Evolutionary conservation across 2,888 invertebrate genomes (phyloP).

Genomic region (Tuta absoluta): DNA sequence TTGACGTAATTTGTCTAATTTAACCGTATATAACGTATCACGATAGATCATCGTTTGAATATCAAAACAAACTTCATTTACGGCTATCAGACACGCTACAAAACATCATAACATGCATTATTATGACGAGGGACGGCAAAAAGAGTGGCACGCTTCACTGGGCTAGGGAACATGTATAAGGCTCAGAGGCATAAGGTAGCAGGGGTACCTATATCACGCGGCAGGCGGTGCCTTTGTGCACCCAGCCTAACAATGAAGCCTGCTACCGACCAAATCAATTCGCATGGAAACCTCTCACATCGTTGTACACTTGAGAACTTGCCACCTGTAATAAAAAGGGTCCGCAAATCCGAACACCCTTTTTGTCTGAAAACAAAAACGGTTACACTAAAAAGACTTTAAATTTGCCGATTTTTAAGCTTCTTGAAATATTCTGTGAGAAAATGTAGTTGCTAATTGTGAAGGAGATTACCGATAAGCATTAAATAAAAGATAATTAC

Average conservation of each 20-base stretch:
- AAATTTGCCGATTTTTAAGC: slow-evolving; percentile 45
- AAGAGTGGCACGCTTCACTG: slow-evolving; percentile 53
- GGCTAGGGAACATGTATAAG: slow-evolving; percentile 28
- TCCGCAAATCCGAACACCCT: slow-evolving; percentile 37
- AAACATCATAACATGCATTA: slow-evolving; percentile 59
- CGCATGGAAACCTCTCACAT: slow-evolving; percentile 63
- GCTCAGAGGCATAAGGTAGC: slow-evolving; percentile 10
- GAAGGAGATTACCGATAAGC: slow-evolving; percentile 51
- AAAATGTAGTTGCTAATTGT: slow-evolving; percentile 50
- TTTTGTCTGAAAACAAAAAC: slow-evolving; percentile 47
- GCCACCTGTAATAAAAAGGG: slow-evolving; percentile 72
- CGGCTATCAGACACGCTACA: slow-evolving; percentile 50
- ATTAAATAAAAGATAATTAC: slow-evolving; percentile 53
- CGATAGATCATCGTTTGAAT: slow-evolving; percentile 37
- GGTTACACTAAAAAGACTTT: slow-evolving; percentile 8
- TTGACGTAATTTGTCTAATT: slow-evolving; percentile 25
- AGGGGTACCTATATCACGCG: slow-evolving; percentile 37
- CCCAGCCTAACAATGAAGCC: slow-evolving; percentile 50
- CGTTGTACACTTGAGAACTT: slow-evolving; percentile 73
- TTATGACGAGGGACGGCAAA: slow-evolving; percentile 59
- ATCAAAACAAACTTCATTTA: slow-evolving; percentile 51
- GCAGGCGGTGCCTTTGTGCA: slow-evolving; percentile 63
- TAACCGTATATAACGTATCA: slow-evolving; percentile 32
- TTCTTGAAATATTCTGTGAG: slow-evolving; percentile 45
- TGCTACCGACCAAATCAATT: slow-evolving; percentile 58